phyloP scores from a whole-genome alignment of 2,888 invertebrate species.

The Sinohyriopsis cumingii region DNA sequence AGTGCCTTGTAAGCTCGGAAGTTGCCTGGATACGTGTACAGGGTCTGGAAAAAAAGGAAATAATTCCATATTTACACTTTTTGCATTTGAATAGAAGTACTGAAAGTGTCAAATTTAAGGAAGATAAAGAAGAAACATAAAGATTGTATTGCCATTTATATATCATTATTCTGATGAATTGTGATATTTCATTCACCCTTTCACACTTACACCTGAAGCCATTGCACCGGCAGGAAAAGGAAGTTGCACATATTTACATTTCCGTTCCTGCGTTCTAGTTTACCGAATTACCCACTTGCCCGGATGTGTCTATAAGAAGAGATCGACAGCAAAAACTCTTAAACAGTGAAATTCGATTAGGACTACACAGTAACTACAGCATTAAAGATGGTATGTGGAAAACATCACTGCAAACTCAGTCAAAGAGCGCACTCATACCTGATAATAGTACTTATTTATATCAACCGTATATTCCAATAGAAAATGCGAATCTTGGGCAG shows the following conservation, averaged over 20 bases:
- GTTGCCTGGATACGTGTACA: slow-evolving; percentile 98
- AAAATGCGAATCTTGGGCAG: no score
- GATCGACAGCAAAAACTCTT: not conserved
- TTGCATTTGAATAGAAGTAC: not conserved
- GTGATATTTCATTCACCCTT: not conserved
- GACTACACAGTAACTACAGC: no score
- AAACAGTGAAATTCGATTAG: no score
- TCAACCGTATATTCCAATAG: no score
- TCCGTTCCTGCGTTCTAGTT: slow-evolving; percentile 40
- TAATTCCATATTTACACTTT: not conserved
- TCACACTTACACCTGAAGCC: slow-evolving; percentile 76
- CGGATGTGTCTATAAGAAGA: slow-evolving; percentile 44
- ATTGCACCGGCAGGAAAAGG: slow-evolving; percentile 70
- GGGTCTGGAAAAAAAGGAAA: slow-evolving; percentile 79
- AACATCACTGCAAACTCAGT: no score
- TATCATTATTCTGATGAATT: no score
- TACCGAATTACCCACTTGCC: slow-evolving; percentile 22
- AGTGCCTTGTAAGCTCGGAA: slow-evolving; percentile 98
- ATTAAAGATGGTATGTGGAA: no score
- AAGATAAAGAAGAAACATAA: no score
- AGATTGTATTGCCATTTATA: no score
- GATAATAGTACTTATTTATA: no score
- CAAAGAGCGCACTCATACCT: no score
- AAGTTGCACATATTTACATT: slow-evolving; percentile 39
- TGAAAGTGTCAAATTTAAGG: no score